These are phyloP conservation scores for Opisthograptis luteolata DNA, from an alignment of 2,888 invertebrate species.

Conservation along the genomic window DNA sequence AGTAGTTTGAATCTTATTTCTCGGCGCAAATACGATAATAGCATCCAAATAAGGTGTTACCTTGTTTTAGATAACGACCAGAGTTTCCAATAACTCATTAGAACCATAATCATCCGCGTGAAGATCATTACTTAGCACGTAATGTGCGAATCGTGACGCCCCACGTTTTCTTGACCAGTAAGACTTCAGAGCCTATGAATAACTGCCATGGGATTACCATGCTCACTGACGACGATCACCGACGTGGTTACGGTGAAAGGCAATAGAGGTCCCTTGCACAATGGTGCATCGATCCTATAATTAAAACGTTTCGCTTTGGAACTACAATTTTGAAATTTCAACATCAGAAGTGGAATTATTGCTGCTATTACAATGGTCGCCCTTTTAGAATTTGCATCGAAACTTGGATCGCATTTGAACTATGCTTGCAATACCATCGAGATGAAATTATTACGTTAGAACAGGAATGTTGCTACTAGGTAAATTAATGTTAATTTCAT, in stretches of 20 bases:
- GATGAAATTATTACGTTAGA: neutral
- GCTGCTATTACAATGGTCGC: conserved; percentile 27
- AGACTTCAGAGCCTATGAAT: conserved; percentile 32
- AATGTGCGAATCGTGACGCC: conserved; percentile 36
- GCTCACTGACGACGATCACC: conserved; percentile 45
- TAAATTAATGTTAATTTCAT: conserved; percentile 19
- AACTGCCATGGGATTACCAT: conserved; percentile 52
- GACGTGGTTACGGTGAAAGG: conserved; percentile 48
- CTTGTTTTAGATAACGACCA: conserved; percentile 1
- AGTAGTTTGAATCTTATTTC: neutral
- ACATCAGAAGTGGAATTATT: conserved; percentile 16
- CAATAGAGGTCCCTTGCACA: conserved; percentile 46
- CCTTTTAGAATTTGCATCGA: conserved; percentile 35
- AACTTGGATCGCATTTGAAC: conserved; percentile 24
- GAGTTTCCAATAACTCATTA: conserved; percentile 4
- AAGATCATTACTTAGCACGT: conserved; percentile 16
- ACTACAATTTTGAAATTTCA: conserved; percentile 33
- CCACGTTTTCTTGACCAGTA: conserved; percentile 36
- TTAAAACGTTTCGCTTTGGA: conserved; percentile 43
- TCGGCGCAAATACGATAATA: neutral
- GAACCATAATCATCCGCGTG: conserved; percentile 7
- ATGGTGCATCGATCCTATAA: conserved; percentile 45
- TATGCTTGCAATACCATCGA: conserved; percentile 18
- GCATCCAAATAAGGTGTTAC: neutral
- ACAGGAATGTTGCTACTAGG: conserved; percentile 2